These are phyloP conservation scores for Echinops telfairi DNA, from an alignment of 2,113 vertebrate genomes.

Conservation along the genomic window DNA sequence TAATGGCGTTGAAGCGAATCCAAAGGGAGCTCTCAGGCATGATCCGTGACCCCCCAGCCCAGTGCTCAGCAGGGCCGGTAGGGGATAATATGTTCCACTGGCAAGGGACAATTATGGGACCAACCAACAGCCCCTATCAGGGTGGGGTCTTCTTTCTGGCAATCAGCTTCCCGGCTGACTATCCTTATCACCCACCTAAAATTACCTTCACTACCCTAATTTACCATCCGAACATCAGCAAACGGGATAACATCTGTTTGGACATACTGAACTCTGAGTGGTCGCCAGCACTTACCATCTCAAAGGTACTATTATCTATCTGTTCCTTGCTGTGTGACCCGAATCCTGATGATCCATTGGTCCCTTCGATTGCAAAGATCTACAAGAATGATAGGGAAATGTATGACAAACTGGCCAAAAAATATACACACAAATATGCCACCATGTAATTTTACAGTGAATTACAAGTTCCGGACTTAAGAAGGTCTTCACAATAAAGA, in stretches of 20 bases:
- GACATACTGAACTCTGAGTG: neutral
- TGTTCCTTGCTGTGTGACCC: constrained; percentile 98
- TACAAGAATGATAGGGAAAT: constrained; percentile 99
- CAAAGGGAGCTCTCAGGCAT: constrained; percentile 94
- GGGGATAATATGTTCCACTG: constrained; percentile 95
- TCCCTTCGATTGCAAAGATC: constrained; percentile 87
- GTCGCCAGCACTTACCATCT: constrained; percentile 64
- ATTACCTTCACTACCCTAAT: neutral
- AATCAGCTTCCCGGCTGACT: constrained; percentile 98
- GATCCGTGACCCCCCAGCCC: constrained; percentile 95
- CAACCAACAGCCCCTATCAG: constrained; percentile 98
- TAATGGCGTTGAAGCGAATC: neutral
- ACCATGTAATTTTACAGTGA: constrained; percentile 94
- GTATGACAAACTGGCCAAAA: constrained; percentile 75
- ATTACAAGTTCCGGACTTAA: too few species aligned
- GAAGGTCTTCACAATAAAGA: constrained; percentile 71
- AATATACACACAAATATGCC: constrained; percentile 77
- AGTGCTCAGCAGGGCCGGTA: constrained; percentile 96
- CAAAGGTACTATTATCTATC: constrained; percentile 96
- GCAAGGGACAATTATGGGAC: constrained; percentile 94
- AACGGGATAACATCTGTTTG: neutral
- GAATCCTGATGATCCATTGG: constrained; percentile 94
- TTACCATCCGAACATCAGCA: neutral
- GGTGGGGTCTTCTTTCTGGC: constrained; percentile 97
- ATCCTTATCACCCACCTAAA: constrained; percentile 96